Base-by-base conservation (phyloP, 1,140 invertebrate species). In the Macrocentrus cingulum region DNA sequence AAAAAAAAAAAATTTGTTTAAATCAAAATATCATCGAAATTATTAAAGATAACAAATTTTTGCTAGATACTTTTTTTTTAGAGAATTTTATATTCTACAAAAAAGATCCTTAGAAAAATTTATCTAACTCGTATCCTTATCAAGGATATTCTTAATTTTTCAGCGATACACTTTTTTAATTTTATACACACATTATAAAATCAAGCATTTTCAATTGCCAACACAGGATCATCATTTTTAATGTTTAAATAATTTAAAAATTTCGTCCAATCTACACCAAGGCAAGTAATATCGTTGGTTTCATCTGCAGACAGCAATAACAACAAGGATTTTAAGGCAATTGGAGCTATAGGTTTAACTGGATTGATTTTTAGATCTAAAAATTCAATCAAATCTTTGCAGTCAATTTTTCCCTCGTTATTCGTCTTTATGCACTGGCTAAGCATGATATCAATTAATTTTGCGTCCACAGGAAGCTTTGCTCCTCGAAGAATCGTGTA, bases 401-500 rank as follows among this genome's bases (percentile, higher is more conserved):
- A 87, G 2, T 80, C 70, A 7, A 89, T 80, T 61, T 85, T 82
- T 34, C 83, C 84, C 13, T 86, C 75, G 1, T 84, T 80, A 60
- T 88, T 85, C 62, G 82, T 86, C 13, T 71, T 67, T n/a, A 85
- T 62, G 25, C 82, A 90, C 87, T 87, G 84, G 69, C 86, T 76
- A 15, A 91, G 70, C 76, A 91, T 84, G 29, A 85, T 83, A 60
- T 87, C 82, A 53, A 91, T 72, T 0, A 91, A 74, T 56, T 88
- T 84, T 3, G 78, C 66, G 51, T 85, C 84, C 1, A 91, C 73
- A 0, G 89, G 89, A 36, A 91, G 61, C 36, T 84, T 79, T 50
- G 84, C 84, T 1, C 84, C 88, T 13, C 84, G 80, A 9, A 91
- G 65, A 23, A 87, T 75, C 41, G 84, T 84, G 9, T 87, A 82